Evolutionary conservation across 1,140 invertebrate species (phyloP).

Genomic region (Helicoverpa armigera): DNA sequence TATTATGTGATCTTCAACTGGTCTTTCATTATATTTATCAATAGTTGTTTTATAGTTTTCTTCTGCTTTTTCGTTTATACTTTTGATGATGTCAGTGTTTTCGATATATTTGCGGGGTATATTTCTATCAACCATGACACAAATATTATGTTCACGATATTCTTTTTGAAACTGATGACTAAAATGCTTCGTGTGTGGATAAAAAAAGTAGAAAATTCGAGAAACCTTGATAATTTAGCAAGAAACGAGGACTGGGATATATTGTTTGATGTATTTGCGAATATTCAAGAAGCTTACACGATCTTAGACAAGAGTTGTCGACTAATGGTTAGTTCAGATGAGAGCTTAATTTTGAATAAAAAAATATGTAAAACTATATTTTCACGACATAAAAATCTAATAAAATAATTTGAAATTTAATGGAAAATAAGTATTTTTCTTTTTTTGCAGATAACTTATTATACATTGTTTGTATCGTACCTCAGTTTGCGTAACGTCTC

Average conservation of each 20-base stretch:
- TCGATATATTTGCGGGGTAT: neutral
- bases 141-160: neutral
- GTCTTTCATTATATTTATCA: neutral
- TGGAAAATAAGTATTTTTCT: neutral
- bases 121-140: neutral
- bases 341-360: neutral
- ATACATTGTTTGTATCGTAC: neutral
- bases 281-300: neutral
- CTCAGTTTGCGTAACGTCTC: neutral
- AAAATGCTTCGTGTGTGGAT: neutral
- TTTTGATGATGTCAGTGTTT: neutral
- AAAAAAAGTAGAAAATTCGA: neutral
- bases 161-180: neutral
- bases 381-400: neutral
- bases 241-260: neutral
- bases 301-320: neutral
- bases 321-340: neutral
- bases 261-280: neutral
- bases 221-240: neutral
- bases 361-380: neutral
- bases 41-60: neutral
- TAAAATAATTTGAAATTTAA: neutral
- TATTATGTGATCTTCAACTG: neutral
- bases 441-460: neutral
- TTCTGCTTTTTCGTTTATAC: neutral